phyloP scores from a whole-genome alignment of 2,888 invertebrate genomes.

The Drosophila crucigera region DNA sequence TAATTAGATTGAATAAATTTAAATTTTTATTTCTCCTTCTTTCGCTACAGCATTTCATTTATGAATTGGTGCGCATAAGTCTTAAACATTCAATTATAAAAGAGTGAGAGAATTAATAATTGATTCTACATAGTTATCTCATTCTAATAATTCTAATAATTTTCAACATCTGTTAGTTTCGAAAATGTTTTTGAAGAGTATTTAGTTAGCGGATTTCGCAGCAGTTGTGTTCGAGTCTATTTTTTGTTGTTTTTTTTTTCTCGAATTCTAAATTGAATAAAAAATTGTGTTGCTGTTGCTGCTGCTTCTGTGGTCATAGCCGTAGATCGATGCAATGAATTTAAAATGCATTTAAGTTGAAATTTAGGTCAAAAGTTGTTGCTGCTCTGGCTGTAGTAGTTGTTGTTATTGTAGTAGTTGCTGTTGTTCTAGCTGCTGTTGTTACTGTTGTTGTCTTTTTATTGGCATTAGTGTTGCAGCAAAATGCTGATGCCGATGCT shows the following conservation, averaged over 20 bases:
- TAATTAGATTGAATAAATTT: neutral
- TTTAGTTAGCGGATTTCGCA: conserved; percentile 12
- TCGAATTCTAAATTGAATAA: conserved; percentile 69
- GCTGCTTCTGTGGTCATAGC: conserved; percentile 52
- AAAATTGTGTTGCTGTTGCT: conserved; percentile 39
- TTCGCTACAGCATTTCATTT: neutral
- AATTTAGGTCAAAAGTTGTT: conserved; percentile 75
- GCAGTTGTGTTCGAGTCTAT: conserved; percentile 30
- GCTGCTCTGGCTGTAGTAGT: conserved; percentile 44
- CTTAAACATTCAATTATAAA: neutral
- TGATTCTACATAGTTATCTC: neutral
- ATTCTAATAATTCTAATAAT: neutral
- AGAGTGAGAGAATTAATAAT: neutral
- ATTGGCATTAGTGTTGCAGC: conserved; percentile 53
- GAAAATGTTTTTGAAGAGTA: conserved; percentile 17
- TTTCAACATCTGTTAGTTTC: neutral
- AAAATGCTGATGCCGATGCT: conserved; percentile 41
- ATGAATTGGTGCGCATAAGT: neutral
- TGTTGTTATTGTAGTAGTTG: conserved; percentile 41
- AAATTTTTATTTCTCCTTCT: neutral
- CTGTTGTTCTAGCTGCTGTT: conserved; percentile 25
- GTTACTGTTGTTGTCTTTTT: conserved; percentile 47
- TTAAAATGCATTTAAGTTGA: conserved; percentile 78
- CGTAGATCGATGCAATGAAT: conserved; percentile 78
- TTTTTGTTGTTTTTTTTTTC: conserved; percentile 7